Evolutionary conservation across 2,888 invertebrate species (phyloP), one percentile per base, ranked within the genome.

Genomic region (Charanyca ferruginea): DNA sequence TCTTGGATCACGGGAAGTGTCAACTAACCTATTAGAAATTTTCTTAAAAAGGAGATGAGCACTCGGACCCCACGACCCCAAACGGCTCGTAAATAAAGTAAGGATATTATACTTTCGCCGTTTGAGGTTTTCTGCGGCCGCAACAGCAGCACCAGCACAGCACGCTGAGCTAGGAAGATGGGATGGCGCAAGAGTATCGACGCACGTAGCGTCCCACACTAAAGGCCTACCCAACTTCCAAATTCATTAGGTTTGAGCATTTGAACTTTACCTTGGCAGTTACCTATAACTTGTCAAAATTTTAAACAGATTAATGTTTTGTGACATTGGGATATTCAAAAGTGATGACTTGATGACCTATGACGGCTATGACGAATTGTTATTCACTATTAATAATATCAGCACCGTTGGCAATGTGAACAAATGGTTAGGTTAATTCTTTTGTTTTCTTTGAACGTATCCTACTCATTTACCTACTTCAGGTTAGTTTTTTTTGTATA

Each of bases 221-320:
- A n/a, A n/a, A n/a, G n/a, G n/a, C n/a, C n/a, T n/a, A n/a, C n/a
- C n/a, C n/a, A n/a, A n/a, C n/a, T n/a, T n/a, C n/a, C n/a, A n/a
- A n/a, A n/a, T n/a, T n/a, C 20, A 59, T 67, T 72, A 23, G 25
- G 23, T 54, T 18, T 35, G 22, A 42, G 18, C 28, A 44, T 62
- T 69, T 23, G 28, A 63, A 71, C 44, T 61, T 61, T 22, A 65
- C 45, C 44, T 62, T 59, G 55, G 51, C 54, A 53, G 41, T 28
- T 41, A 20, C 6, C n/a, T n/a, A 7, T 42, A 51, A 66, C 5
- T 48, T 58, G 51, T 61, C 58, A 68, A 66, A 58, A 52, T 55
- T 65, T 61, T 18, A 9, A 57, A 60, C 23, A 25, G 38, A 16
- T 62, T 20, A 18, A 38, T 4, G 1, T 44, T 44, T 47, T 32